Evolutionary conservation across 2,888 invertebrate species (phyloP), one percentile per base, ranked within the genome.

Genomic region (Oligia latruncula): DNA sequence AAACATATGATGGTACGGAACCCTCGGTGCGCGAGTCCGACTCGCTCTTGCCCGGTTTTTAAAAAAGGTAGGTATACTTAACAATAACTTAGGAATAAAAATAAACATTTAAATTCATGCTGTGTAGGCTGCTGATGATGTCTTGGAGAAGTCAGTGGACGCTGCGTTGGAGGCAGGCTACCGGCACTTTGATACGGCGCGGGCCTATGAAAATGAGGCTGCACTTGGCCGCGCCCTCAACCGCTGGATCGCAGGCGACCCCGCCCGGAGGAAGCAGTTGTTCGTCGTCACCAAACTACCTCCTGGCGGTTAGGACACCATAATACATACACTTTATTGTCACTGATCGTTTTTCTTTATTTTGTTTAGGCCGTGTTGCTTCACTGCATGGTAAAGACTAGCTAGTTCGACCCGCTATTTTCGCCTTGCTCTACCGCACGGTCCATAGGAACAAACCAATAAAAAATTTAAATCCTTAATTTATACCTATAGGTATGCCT

Each of bases 241-340:
- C 85, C 97, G 97, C 81, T 98, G 98, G 98, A 94, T 99, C 60
- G 97, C 97, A 70, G 97, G 97, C 9, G 98, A 98, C 76, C 97
- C 97, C 91, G 91, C 97, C 1, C 98, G 97, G 89, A 97, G 99
- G 87, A 98, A 98, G 88, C 98, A 99, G 71, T 94, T 99, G 0
- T 99, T 98, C 92, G 97, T 99, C 71, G 98, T 98, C n/a, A 98
- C 99, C 17, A 99, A 99, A 95, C 97, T 99, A 87, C 98, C 98
- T 43, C 97, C 98, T 23, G 95, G 97, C 88, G 98, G 98, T 96
- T 92, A 94, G 4, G 1, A 23, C 43, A 43, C 13, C 77, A 3
- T n/a, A 11, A 23, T 52, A 49, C 29, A 40, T 40, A 35, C 1
- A 40, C 9, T 58, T 1, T 75, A 58, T 23, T 29, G 5, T n/a